phyloP scores from a whole-genome alignment of 2,113 vertebrate species.

The Scolopax mira region DNA sequence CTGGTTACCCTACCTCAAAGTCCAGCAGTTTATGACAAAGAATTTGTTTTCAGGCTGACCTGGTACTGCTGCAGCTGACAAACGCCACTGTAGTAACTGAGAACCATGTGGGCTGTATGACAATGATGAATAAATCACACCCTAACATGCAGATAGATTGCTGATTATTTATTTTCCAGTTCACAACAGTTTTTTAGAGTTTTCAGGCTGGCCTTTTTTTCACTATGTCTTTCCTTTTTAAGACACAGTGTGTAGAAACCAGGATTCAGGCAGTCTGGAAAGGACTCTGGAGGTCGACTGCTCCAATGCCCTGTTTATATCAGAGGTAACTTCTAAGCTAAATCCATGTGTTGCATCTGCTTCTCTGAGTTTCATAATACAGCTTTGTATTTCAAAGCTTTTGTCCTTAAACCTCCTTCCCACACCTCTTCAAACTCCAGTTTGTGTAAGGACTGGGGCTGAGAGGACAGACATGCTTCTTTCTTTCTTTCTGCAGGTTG shows the following conservation, averaged over 20 bases:
- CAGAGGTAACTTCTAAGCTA: not conserved
- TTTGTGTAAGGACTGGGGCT: not conserved
- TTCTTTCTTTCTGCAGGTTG: not conserved
- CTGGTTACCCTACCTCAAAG: not conserved
- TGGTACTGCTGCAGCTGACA: not conserved
- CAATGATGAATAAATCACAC: not conserved
- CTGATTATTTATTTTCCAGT: not conserved
- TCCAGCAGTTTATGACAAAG: not conserved
- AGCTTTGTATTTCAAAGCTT: not conserved
- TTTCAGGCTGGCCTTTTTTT: not conserved
- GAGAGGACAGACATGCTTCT: not conserved
- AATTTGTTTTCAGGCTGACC: not conserved
- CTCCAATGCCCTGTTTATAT: not conserved
- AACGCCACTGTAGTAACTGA: not conserved
- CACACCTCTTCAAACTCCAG: not conserved
- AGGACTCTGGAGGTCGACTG: accelerated
- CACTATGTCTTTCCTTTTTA: not conserved
- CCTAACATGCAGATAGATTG: not conserved
- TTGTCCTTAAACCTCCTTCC: not conserved
- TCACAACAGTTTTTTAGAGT: not conserved
- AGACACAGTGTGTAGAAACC: not conserved
- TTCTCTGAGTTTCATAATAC: not conserved
- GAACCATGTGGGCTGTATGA: not conserved
- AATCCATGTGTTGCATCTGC: not conserved
- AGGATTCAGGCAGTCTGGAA: not conserved